A percentile compares a stretch with the other conserved stretches of the same genome.
phyloP scores from a whole-genome alignment of 1,140 invertebrate species.

The Neelides sp. region DNA sequence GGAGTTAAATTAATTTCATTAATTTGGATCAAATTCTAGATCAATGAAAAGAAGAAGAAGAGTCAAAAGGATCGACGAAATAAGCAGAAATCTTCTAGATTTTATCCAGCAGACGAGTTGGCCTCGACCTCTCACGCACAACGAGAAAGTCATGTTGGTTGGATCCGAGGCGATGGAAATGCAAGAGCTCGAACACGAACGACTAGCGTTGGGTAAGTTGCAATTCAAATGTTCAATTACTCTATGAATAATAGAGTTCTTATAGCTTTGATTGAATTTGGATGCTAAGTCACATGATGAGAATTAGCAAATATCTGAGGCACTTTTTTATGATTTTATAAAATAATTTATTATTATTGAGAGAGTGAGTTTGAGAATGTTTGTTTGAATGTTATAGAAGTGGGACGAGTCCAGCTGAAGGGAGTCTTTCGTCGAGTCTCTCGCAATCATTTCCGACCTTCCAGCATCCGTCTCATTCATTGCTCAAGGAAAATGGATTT shows the following conservation, averaged over 20 bases:
- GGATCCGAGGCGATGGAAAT: slow-evolving; percentile 72
- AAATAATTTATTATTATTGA: background rate
- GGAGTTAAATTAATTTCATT: too few relatives aligned
- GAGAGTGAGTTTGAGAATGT: background rate
- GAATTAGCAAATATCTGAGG: too few relatives aligned
- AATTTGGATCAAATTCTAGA: too few relatives aligned
- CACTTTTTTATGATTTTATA: too few relatives aligned
- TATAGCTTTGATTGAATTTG: too few relatives aligned
- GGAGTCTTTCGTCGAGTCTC: slow-evolving; percentile 34
- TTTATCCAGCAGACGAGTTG: slow-evolving; percentile 20
- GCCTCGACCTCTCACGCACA: slow-evolving; percentile 38
- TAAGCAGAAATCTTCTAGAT: slow-evolving; percentile 14
- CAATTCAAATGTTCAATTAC: too few relatives aligned
- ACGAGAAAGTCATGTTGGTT: slow-evolving; percentile 89
- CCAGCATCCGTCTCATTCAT: slow-evolving; percentile 88
- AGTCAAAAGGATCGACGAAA: background rate
- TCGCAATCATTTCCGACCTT: slow-evolving; percentile 74
- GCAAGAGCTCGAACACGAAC: slow-evolving; percentile 60
- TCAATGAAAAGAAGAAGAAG: too few relatives aligned
- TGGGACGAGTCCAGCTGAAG: slow-evolving; percentile 47
- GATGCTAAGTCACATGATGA: too few relatives aligned
- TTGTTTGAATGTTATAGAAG: slow-evolving; percentile 35
- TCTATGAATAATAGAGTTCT: too few relatives aligned
- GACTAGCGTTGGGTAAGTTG: slow-evolving; percentile 48
- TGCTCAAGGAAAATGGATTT: slow-evolving; percentile 95